Percentiles rank a stretch among this genome's conserved stretches.
Conservation (phyloP, 2,888 invertebrate genomes). For the Thereva unica region DNA sequence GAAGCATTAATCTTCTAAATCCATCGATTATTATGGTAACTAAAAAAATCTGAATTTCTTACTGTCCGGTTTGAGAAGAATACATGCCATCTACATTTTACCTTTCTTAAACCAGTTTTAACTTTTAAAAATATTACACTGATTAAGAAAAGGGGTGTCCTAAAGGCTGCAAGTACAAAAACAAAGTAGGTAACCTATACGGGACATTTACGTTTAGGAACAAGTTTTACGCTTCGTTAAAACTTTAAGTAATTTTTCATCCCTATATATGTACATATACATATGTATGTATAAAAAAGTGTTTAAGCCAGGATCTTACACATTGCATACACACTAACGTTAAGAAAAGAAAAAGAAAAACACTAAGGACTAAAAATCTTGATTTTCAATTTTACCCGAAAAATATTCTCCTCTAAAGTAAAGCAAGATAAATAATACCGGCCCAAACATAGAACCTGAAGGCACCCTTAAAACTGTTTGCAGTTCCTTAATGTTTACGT, state of each 20-base stretch:
- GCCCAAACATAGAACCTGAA: too few relatives aligned
- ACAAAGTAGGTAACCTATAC: constrained; percentile 3
- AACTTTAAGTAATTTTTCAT: constrained; percentile 11
- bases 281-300: too few relatives aligned
- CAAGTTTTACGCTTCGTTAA: constrained; percentile 20
- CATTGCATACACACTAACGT: too few relatives aligned
- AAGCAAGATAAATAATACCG: too few relatives aligned
- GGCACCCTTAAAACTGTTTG: too few relatives aligned
- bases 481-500: too few relatives aligned
- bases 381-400: too few relatives aligned
- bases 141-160: constrained; percentile 12
- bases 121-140: not conserved
- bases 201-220: constrained; percentile 23
- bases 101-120: constrained; percentile 15
- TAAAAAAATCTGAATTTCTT: constrained; percentile 18
- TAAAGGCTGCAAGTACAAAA: not conserved
- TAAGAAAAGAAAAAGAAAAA: too few relatives aligned
- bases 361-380: too few relatives aligned
- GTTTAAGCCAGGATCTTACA: too few relatives aligned
- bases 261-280: not conserved
- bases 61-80: constrained; percentile 16
- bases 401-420: too few relatives aligned
- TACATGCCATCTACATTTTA: not conserved
- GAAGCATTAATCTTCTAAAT: constrained; percentile 21
- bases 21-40: constrained; percentile 21